phyloP scores from a whole-genome alignment of 2,888 invertebrate species.

The Patella caerulea region DNA sequence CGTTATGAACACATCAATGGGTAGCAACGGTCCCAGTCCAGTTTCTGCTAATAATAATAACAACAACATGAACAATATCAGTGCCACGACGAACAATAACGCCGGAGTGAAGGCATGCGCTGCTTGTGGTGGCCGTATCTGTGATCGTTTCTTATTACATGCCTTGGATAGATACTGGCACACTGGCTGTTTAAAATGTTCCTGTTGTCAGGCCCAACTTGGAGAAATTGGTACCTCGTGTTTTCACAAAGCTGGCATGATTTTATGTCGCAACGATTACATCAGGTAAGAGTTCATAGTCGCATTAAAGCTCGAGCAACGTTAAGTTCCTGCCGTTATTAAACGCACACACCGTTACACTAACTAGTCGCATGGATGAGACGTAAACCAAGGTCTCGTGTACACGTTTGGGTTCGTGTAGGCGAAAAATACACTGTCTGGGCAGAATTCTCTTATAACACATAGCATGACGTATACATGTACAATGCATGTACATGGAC shows the following conservation, averaged over 20 bases:
- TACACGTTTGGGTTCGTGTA: too few relatives aligned
- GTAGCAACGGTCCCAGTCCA: conserved; percentile 32
- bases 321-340: too few relatives aligned
- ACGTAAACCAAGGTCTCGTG: too few relatives aligned
- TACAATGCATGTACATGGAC: too few relatives aligned
- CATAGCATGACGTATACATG: too few relatives aligned
- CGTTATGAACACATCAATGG: conserved; percentile 21
- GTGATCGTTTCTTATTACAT: conserved; percentile 91
- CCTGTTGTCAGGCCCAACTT: conserved; percentile 88
- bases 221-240: conserved; percentile 93
- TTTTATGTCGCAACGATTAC: conserved; percentile 95
- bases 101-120: conserved; percentile 78
- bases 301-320: too few relatives aligned
- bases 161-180: conserved; percentile 97
- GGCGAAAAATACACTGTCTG: too few relatives aligned
- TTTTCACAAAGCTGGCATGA: conserved; percentile 93
- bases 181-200: conserved; percentile 94
- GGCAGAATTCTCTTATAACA: too few relatives aligned
- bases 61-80: conserved; percentile 32
- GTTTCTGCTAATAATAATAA: conserved; percentile 29
- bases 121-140: conserved; percentile 90
- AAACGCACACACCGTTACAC: too few relatives aligned
- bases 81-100: conserved; percentile 26
- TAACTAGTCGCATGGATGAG: too few relatives aligned
- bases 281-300: conserved; percentile 82